Conservation (phyloP, 2,797 vertebrate species). For the Danio kyathit region DNA sequence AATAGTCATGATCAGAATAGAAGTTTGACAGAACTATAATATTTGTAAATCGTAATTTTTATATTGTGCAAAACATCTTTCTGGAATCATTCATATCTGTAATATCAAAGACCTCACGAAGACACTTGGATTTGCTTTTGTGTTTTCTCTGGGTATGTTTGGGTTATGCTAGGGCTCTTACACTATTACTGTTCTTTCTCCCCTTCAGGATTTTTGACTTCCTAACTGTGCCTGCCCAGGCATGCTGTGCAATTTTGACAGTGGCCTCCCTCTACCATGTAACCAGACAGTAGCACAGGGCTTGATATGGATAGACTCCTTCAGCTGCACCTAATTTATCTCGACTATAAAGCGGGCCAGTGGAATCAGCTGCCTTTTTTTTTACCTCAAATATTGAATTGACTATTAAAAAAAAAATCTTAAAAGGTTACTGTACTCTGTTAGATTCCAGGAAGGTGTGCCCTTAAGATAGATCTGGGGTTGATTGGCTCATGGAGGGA, state of each 20-base stretch:
- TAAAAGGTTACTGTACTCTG: slow-evolving; percentile 39
- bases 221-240: slow-evolving; percentile 76
- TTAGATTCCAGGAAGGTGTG: slow-evolving; percentile 49
- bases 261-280: slow-evolving; percentile 69
- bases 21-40: slow-evolving; percentile 32
- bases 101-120: background rate
- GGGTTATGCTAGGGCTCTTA: slow-evolving; percentile 72
- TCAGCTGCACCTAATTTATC: slow-evolving; percentile 47
- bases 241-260: slow-evolving; percentile 75
- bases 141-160: slow-evolving; percentile 67
- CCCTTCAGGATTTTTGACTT: slow-evolving; percentile 78
- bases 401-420: background rate
- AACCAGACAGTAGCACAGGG: slow-evolving; percentile 53
- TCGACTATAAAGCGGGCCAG: slow-evolving; percentile 46
- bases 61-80: slow-evolving; percentile 35
- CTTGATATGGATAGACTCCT: slow-evolving; percentile 58
- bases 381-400: background rate
- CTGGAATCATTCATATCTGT: background rate
- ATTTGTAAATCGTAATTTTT: slow-evolving; percentile 18
- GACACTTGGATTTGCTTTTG: background rate
- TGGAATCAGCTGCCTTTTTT: slow-evolving; percentile 30
- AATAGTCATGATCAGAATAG: slow-evolving; percentile 9
- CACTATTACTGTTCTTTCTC: slow-evolving; percentile 80
- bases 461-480: slow-evolving; percentile 60
- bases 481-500: slow-evolving; percentile 70